Base-by-base conservation (phyloP, 2,797 vertebrate species). In the Spondyliosoma cantharus region DNA sequence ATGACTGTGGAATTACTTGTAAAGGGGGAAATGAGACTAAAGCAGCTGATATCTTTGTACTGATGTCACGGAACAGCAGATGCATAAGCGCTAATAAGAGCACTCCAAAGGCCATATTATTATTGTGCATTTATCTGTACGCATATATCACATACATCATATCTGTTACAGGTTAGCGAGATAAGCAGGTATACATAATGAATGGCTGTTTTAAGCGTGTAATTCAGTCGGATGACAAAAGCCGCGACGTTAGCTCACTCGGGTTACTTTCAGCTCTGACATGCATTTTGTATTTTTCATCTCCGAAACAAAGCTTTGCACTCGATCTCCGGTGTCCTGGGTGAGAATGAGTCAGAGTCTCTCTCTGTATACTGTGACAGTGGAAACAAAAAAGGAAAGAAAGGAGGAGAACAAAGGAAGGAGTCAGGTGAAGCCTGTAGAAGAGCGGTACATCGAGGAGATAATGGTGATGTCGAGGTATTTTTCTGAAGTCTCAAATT, bases 1-100 rank as follows among this genome's bases (percentile, higher is more conserved):
- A 85, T 84, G 87, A 79, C 81, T 86, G 78, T 76, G 43, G 65
- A 88, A 89, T 86, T 82, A 85, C 71, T 89, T 85, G 8, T 79
- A 42, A 84, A 84, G 82, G 78, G 77, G 77, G 68, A 86, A 88
- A 87, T 78, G 54, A 82, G 58, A 65, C 49, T 52, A 58, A 86
- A 91, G 79, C 82, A 84, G 83, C 79, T 80, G 78, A 86, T 81
- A 50, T 74, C 45, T 59, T 76, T 81, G 59, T 48, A 49, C 61
- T 53, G 76, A 71, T 74, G 79, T 73, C 71, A 45, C 69, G 68
- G 53, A 68, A 59, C 63, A 81, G 45, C 63, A 78, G 69, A 52
- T 48, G 45, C 22, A 62, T 22, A 25, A 25, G 19, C 7, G 0
- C 58, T 61, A 45, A 76, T 71, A 70, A 25, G 20, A 48, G 42